Base-by-base conservation (phyloP, 92 coral and sea anemone genomes). In the Anthopleura xanthogrammica region DNA sequence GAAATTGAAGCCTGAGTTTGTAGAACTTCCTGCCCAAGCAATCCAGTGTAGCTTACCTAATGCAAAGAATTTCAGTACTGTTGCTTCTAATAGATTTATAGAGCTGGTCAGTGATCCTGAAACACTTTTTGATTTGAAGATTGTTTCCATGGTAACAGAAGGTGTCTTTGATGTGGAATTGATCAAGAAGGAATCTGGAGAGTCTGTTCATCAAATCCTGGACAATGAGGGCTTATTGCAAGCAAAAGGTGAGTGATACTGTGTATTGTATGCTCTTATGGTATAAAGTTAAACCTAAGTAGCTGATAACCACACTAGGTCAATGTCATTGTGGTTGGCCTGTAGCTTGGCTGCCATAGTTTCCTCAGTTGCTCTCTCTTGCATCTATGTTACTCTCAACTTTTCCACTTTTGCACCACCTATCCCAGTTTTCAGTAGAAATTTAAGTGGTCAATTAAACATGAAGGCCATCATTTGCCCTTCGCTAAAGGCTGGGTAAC, bases 1-100 rank as follows among this genome's bases (percentile, higher is more conserved):
- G 87, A 64, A 78, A 7, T 80, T 96, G 22, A 84, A 90, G 60
- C 85, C 93, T 48, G 91, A 87, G 82, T 96, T 92, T 87, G 89
- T 90, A 24, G 82, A 52, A 17, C 85, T 96, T 23, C 91, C 98
- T 43, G 87, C 79, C 20, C 99, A 96, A 65, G 94, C 90, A 22
- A 70, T 93, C 2, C 82, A 88, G 55, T 90, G 95, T 62, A 74
- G 88, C 23, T 77, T 92, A 24, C 1, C 58, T 79, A 76, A 77
- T 64, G 86, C 85, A 1, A 55, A 55, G 23, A 80, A 83, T 50
- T 55, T 50, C 36, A 52, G 57, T 16, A 73, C 58, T 19, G 89
- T 40, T n/a, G 85, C 78, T 14, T 46, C 81, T n/a, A 83, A 77
- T 19, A 72, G 70, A 24, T 92, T 92, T 62, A 80, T 84, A 76